These are phyloP conservation scores for Phymanthus crucifer DNA, from an alignment of 92 coral and sea anemone genomes.

Conservation along the genomic window DNA sequence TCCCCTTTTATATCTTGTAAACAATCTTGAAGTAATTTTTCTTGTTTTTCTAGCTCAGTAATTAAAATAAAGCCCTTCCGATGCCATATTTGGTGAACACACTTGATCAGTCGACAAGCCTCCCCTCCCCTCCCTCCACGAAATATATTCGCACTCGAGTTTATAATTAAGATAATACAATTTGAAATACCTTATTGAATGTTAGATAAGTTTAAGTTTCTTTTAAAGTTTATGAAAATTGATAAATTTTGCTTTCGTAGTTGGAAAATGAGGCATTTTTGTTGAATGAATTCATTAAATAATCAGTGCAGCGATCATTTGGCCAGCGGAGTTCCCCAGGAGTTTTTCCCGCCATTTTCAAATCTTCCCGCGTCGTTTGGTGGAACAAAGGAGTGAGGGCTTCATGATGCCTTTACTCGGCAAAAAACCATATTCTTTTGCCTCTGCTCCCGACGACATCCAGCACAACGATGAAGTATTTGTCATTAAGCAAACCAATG, in stretches of 20 bases:
- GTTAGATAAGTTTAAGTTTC: not conserved
- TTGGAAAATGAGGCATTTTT: not conserved
- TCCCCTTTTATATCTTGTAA: not conserved
- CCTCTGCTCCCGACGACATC: conserved; percentile 72
- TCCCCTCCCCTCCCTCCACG: conserved; percentile 10
- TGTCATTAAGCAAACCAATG: conserved; percentile 82
- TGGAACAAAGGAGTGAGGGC: conserved; percentile 18
- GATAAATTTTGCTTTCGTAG: not conserved
- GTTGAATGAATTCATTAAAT: not conserved
- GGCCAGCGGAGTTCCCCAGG: conserved; percentile 39
- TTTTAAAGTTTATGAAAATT: not conserved
- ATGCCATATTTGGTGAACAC: conserved; percentile 12
- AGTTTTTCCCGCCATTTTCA: conserved; percentile 89
- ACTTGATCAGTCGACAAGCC: not conserved
- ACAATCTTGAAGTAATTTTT: not conserved
- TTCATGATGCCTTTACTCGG: conserved; percentile 76
- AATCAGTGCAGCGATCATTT: not conserved
- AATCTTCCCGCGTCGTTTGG: conserved; percentile 53
- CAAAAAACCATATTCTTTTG: conserved; percentile 63
- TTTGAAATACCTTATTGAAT: not conserved
- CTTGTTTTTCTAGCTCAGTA: not conserved
- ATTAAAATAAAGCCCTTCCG: not conserved
- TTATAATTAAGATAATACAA: not conserved
- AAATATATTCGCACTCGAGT: no score
- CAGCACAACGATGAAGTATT: conserved; percentile 81